phyloP scores from a whole-genome alignment of 1,140 invertebrate species.

The Pogonomyrmex californicus region DNA sequence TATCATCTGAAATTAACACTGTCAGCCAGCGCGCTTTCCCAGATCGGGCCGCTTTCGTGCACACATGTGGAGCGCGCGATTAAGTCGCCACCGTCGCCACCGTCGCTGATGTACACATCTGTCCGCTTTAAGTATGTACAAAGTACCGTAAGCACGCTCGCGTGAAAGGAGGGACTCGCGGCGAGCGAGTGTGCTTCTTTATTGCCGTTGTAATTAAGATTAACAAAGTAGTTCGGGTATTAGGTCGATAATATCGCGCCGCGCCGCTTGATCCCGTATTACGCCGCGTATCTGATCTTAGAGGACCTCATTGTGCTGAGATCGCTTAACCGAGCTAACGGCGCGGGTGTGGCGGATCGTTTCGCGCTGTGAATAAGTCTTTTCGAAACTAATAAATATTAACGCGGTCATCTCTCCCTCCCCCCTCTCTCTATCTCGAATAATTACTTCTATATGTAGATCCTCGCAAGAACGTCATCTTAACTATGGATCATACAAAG shows the following conservation, averaged over 20 bases:
- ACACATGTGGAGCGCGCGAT: constrained; percentile 64
- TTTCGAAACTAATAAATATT: constrained; percentile 47
- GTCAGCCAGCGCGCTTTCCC: constrained; percentile 75
- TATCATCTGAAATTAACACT: constrained; percentile 80
- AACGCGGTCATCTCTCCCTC: constrained; percentile 28
- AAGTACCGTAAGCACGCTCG: constrained; percentile 50
- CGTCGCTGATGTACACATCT: constrained; percentile 50
- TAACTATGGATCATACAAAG: constrained; percentile 4
- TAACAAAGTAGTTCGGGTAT: constrained; percentile 62
- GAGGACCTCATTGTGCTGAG: constrained; percentile 3
- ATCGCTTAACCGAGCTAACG: constrained; percentile 20
- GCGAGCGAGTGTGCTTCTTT: constrained; percentile 39
- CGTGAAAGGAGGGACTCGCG: constrained; percentile 18
- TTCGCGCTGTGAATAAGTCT: constrained; percentile 13
- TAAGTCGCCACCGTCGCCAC: constrained; percentile 76
- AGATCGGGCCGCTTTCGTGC: constrained; percentile 73
- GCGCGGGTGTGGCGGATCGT: background rate
- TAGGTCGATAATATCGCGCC: constrained; percentile 52
- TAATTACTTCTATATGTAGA: constrained; percentile 46
- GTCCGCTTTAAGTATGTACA: constrained; percentile 54
- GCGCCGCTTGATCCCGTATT: constrained; percentile 27
- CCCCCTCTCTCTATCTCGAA: background rate
- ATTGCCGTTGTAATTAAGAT: constrained; percentile 60
- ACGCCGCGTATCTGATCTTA: constrained; percentile 41
- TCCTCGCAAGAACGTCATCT: constrained; percentile 15